Conservation (phyloP, 2,797 vertebrate genomes). For the Lindbergichthys nudifrons region DNA sequence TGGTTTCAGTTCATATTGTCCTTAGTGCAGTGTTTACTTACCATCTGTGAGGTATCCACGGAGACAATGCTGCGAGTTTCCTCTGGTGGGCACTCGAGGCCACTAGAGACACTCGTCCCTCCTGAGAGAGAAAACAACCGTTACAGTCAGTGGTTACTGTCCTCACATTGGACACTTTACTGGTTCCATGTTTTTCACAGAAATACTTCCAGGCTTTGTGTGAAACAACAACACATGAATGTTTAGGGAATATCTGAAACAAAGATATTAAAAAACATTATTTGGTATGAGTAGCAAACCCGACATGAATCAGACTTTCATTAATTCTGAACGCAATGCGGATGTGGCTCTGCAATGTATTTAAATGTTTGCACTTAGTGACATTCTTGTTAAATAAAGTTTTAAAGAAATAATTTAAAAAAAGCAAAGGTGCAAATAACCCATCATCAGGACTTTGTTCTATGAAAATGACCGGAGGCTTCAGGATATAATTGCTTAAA, state of each 20-base stretch:
- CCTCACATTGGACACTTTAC: neutral
- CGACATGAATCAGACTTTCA: no score
- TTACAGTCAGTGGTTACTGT: neutral
- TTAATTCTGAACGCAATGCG: neutral
- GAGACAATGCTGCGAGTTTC: constrained; percentile 95
- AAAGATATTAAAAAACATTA: neutral
- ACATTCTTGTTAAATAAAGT: neutral
- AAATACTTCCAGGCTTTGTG: neutral
- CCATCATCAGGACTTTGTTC: neutral
- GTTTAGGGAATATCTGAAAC: neutral
- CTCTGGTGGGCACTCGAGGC: constrained; percentile 94
- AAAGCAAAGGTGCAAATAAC: constrained; percentile 4
- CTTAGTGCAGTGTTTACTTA: constrained; percentile 69
- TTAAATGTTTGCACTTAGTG: constrained; percentile 1
- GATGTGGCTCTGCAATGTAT: neutral
- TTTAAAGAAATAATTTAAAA: neutral
- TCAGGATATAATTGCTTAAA: neutral
- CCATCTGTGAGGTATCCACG: constrained; percentile 99
- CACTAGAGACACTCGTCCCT: constrained; percentile 96
- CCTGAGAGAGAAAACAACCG: constrained; percentile 81
- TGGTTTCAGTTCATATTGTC: constrained; percentile 5
- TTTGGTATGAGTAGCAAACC: no score
- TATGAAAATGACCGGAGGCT: neutral
- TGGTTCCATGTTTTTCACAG: neutral
- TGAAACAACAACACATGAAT: neutral